These are phyloP conservation scores for Trichopoda pennipes DNA, from an alignment of 2,888 invertebrate genomes.

Conservation along the genomic window DNA sequence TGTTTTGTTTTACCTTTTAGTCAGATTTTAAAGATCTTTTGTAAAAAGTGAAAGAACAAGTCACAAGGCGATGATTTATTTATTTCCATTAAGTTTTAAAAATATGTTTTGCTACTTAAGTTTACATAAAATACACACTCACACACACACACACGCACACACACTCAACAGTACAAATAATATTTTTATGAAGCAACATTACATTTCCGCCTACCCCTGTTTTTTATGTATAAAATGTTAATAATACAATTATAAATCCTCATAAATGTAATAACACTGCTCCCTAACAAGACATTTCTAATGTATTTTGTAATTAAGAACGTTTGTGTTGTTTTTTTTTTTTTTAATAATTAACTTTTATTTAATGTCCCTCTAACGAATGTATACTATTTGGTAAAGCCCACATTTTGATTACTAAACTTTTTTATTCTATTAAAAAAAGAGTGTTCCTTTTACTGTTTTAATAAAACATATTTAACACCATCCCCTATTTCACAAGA, in stretches of 20 bases:
- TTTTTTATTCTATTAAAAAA: conserved; percentile 19
- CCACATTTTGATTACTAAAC: conserved; percentile 12
- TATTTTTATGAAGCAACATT: too few relatives aligned
- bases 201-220: not conserved
- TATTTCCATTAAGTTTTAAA: too few relatives aligned
- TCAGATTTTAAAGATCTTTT: too few relatives aligned
- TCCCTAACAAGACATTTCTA: conserved; percentile 23
- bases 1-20: too few relatives aligned
- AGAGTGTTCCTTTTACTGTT: conserved; percentile 22
- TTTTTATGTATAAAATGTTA: conserved; percentile 15
- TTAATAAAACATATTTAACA: conserved; percentile 45
- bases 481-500: conserved; percentile 15
- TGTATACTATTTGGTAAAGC: conserved; percentile 31
- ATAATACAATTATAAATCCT: conserved; percentile 22
- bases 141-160: too few relatives aligned
- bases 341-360: conserved; percentile 15
- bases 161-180: too few relatives aligned
- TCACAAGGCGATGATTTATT: too few relatives aligned
- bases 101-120: too few relatives aligned
- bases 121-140: too few relatives aligned
- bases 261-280: conserved; percentile 5
- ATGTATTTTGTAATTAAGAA: conserved; percentile 52
- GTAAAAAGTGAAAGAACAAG: too few relatives aligned
- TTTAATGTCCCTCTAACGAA: conserved; percentile 57
- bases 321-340: too few relatives aligned